Conservation (phyloP, 2,797 vertebrate species). For the Myiotriccus ornatus region DNA sequence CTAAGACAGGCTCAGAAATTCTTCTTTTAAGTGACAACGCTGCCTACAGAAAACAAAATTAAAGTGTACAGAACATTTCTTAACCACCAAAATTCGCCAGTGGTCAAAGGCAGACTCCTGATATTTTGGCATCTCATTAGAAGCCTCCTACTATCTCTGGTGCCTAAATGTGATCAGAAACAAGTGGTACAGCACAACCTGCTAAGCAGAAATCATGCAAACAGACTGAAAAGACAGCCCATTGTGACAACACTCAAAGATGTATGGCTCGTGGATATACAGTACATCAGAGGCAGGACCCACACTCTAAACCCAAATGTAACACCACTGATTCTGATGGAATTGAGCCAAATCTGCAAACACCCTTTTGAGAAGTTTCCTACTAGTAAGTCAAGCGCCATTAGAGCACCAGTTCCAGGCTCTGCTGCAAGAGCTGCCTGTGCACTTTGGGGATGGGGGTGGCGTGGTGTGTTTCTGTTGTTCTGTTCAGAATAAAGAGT, state of each 20-base stretch:
- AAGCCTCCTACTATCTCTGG: not conserved
- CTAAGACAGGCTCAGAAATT: not conserved
- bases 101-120: not conserved
- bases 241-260: not conserved
- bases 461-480: not conserved
- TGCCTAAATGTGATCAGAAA: not conserved
- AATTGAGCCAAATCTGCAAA: not conserved
- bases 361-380: not conserved
- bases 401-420: not conserved
- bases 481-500: not conserved
- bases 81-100: not conserved
- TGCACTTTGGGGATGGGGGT: no score
- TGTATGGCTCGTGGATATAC: not conserved
- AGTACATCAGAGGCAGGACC: not conserved
- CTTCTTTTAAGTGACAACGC: not conserved
- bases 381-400: not conserved
- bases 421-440: not conserved
- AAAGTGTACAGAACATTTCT: not conserved
- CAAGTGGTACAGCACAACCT: rapidly evolving
- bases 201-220: not conserved
- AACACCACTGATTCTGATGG: not conserved
- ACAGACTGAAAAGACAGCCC: not conserved
- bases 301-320: not conserved
- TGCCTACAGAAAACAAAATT: not conserved
- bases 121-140: not conserved